A percentile compares a stretch with the other conserved stretches of the same genome.
Conservation (phyloP, 1,140 invertebrate genomes). For the Oppia nitens region DNA sequence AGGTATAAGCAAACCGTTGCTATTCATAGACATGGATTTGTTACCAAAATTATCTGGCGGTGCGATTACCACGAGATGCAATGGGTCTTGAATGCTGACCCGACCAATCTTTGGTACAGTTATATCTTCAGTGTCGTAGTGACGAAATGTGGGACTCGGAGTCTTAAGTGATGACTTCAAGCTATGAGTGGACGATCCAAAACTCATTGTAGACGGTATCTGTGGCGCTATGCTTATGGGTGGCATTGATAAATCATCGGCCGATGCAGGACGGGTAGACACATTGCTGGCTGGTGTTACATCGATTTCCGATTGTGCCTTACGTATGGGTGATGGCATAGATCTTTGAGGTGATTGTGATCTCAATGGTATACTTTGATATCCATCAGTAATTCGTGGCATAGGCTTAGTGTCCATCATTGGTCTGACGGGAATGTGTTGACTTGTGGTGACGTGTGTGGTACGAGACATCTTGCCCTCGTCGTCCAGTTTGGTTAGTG, state of each 20-base stretch:
- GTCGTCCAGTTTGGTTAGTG: not conserved
- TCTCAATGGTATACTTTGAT: too few relatives aligned
- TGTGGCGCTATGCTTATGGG: not conserved
- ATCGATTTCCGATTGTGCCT: not conserved
- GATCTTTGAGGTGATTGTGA: not conserved
- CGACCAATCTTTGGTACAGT: not conserved
- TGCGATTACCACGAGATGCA: not conserved
- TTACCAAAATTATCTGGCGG: not conserved
- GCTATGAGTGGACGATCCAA: not conserved
- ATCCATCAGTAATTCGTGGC: not conserved
- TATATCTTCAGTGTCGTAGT: not conserved
- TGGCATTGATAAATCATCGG: not conserved
- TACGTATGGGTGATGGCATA: not conserved
- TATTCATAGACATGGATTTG: not conserved
- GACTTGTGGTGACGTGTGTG: not conserved
- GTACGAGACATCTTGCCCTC: constrained; percentile 1
- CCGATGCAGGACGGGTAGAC: constrained; percentile 1
- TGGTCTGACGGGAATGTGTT: not conserved
- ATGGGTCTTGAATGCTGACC: not conserved
- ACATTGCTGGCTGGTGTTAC: not conserved
- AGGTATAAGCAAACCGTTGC: not conserved
- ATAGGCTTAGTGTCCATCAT: not conserved
- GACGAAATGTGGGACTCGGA: not conserved
- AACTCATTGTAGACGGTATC: not conserved
- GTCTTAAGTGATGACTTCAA: not conserved